Percentiles rank a stretch among this genome's conserved stretches.
Conservation (phyloP, 2,888 invertebrate genomes). For the Parelbella ahira region DNA sequence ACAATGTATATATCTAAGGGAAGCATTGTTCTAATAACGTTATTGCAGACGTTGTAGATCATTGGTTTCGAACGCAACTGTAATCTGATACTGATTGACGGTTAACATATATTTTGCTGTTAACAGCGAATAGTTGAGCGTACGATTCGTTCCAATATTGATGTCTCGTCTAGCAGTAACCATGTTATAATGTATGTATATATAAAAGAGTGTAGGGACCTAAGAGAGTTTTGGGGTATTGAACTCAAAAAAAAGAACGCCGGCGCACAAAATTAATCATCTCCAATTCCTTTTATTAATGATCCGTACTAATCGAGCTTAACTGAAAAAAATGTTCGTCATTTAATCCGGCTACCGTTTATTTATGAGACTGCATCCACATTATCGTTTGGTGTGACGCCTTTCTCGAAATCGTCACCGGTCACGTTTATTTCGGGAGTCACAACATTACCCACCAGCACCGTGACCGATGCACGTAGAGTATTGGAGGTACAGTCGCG, state of each 20-base stretch:
- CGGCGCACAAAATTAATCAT: constrained; percentile 18
- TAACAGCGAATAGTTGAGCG: neutral
- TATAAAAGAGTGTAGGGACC: neutral
- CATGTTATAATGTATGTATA: too few relatives aligned
- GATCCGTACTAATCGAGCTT: constrained; percentile 45
- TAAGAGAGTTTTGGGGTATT: constrained; percentile 4
- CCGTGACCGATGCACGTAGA: constrained; percentile 32
- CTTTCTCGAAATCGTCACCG: constrained; percentile 57
- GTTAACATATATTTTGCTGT: constrained; percentile 13
- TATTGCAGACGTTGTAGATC: constrained; percentile 1
- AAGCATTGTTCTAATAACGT: too few relatives aligned
- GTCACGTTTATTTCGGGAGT: constrained; percentile 67
- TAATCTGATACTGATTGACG: constrained; percentile 20
- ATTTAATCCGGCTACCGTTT: constrained; percentile 49
- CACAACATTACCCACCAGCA: constrained; percentile 37
- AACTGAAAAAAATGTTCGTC: constrained; percentile 46
- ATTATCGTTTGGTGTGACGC: constrained; percentile 55
- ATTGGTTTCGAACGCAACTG: constrained; percentile 14
- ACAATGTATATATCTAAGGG: too few relatives aligned
- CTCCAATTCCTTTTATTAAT: constrained; percentile 36
- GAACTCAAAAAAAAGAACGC: constrained; percentile 1
- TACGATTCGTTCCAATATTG: too few relatives aligned
- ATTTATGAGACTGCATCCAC: constrained; percentile 48
- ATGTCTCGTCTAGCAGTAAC: too few relatives aligned
- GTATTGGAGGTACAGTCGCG: constrained; percentile 16